A percentile compares a stretch with the other conserved stretches of the same genome.
phyloP scores from a whole-genome alignment of 1,140 invertebrate genomes.

The Anthonomus grandis region DNA sequence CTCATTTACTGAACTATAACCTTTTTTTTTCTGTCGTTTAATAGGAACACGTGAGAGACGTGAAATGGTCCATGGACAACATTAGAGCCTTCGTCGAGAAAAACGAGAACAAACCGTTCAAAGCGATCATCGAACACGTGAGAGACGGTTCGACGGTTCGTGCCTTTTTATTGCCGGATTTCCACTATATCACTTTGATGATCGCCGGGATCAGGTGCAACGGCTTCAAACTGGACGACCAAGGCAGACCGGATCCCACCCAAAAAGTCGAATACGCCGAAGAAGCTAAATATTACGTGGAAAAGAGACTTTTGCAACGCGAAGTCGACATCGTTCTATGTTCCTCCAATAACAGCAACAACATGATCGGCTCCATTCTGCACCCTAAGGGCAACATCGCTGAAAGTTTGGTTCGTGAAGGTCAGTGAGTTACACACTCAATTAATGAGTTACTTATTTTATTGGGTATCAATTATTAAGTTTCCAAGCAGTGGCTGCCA shows the following conservation, averaged over 20 bases:
- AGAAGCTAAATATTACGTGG: conserved; percentile 88
- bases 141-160: conserved; percentile 93
- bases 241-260: conserved; percentile 62
- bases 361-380: conserved; percentile 91
- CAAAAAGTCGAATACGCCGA: conserved; percentile 63
- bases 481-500: too few relatives aligned
- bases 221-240: conserved; percentile 66
- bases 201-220: conserved; percentile 90
- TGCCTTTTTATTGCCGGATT: conserved; percentile 86
- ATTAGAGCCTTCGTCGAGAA: conserved; percentile 79
- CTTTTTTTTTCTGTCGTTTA: conserved; percentile 28
- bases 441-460: too few relatives aligned
- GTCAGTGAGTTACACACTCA: too few relatives aligned
- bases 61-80: conserved; percentile 86
- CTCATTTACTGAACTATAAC: background rate
- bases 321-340: conserved; percentile 92
- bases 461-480: too few relatives aligned
- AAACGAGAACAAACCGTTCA: conserved; percentile 71
- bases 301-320: conserved; percentile 84
- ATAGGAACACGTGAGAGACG: conserved; percentile 73
- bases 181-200: conserved; percentile 88
- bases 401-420: conserved; percentile 72
- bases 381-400: conserved; percentile 94
- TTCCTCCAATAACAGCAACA: conserved; percentile 88
- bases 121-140: conserved; percentile 92